Evolutionary conservation across 2,888 invertebrate genomes (phyloP), one percentile per base, ranked within the genome.

Genomic region (Perdita meconis): DNA sequence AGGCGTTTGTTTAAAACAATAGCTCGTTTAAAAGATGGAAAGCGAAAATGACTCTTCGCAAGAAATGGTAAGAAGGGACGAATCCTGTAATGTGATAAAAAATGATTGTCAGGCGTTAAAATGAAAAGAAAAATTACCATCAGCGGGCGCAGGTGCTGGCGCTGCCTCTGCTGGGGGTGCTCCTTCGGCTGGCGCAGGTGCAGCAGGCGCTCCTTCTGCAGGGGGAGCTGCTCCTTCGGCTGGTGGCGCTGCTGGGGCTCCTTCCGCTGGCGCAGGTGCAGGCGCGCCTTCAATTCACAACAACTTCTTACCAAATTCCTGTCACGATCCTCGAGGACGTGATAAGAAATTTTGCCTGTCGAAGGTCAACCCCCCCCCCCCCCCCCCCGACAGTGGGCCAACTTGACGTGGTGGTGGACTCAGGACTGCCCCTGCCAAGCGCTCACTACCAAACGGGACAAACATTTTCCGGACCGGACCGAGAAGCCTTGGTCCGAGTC

Each of bases 251-350:
- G 74, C 81, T 16, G 89, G 80, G 26, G 85, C 92, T 89, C 82
- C 93, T 91, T 90, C 91, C 90, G 90, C 91, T 72, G 87, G 86
- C 50, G 90, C 91, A 73, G 87, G 86, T 44, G 83, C 38, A 1
- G 83, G 63, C 13, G 70, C 80, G 34, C 83, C 79, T 73, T 60
- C 24, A 68, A 73, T 61, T 56, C 34, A 19, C 1, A 1, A 34
- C 4, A 34, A 13, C 26, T 22, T 40, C 22, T 42, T 34, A 40
- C 4, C n/a, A 34, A 24, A 26, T 47, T 26, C 38, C 38, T 4
- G 16, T 67, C 8, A 2, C 8, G n/a, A 6, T 8, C 16, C 19
- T 10, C 19, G 19, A n/a, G 16, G 44, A 2, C 44, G 16, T 16
- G 16, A 19, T 19, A 47, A 47, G 3, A 19, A 10, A 22, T 47